A percentile compares a stretch with the other conserved stretches of the same genome.
phyloP scores from a whole-genome alignment of 2,113 vertebrate genomes.

The Smithornis capensis region DNA sequence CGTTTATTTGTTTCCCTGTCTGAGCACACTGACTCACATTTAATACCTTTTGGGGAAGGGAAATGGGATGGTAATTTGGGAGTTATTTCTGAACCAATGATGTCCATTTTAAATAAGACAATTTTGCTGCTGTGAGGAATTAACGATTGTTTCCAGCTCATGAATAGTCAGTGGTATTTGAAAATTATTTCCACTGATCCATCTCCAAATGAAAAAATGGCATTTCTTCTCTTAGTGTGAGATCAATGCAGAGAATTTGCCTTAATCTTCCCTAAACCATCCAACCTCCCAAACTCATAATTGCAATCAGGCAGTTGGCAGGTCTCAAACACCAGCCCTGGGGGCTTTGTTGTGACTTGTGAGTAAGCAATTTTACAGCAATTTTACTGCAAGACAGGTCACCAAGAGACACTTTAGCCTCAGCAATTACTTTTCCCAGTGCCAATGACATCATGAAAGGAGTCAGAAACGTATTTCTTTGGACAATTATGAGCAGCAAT shows the following conservation, averaged over 20 bases:
- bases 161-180: neutral
- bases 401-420: neutral
- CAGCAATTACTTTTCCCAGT: conserved; percentile 18
- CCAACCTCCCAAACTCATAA: neutral
- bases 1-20: neutral
- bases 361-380: neutral
- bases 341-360: neutral
- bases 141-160: neutral
- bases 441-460: neutral
- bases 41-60: neutral
- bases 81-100: neutral
- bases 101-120: neutral
- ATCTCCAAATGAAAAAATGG: neutral
- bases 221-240: neutral
- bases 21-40: neutral
- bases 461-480: neutral
- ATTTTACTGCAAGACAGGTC: neutral
- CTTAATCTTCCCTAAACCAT: neutral
- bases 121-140: neutral
- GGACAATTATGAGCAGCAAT: neutral
- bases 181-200: neutral
- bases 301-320: neutral
- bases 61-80: neutral
- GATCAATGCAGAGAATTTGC: neutral
- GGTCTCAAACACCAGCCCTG: neutral